phyloP scores from a whole-genome alignment of 2,113 vertebrate species.

The Cyanoderma ruficeps region DNA sequence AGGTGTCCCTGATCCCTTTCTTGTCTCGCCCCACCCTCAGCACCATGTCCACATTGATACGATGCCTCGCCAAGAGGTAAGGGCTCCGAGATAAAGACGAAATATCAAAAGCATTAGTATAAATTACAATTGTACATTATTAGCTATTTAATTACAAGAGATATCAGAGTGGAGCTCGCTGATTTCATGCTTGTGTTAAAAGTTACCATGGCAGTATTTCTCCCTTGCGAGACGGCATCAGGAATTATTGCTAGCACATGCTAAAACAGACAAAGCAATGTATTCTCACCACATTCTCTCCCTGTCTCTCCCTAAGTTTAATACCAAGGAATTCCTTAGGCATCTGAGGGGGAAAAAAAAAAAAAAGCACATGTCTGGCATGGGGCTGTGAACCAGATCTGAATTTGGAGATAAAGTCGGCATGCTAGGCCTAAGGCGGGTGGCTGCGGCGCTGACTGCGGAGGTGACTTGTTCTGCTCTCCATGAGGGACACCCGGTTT shows the following conservation, averaged over 20 bases:
- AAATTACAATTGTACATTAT: constrained; percentile 61
- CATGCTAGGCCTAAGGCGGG: constrained; percentile 37
- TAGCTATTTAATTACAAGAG: constrained; percentile 62
- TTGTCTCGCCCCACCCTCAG: constrained; percentile 50
- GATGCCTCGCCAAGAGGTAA: constrained; percentile 49
- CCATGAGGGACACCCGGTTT: background rate
- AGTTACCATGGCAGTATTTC: constrained; percentile 49
- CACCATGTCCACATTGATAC: constrained; percentile 40
- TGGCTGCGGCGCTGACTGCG: background rate
- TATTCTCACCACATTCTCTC: constrained; percentile 34
- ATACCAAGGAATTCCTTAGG: constrained; percentile 61
- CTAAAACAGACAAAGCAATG: constrained; percentile 64
- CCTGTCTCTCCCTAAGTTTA: constrained; percentile 34
- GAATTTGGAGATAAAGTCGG: constrained; percentile 54
- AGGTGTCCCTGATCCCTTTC: constrained; percentile 28
- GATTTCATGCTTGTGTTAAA: constrained; percentile 56
- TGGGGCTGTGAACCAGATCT: constrained; percentile 37
- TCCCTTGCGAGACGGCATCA: background rate
- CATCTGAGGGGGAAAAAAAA: background rate
- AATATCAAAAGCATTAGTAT: constrained; percentile 67
- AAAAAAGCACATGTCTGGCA: constrained; percentile 36
- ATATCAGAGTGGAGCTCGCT: constrained; percentile 26
- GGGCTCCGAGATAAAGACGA: constrained; percentile 33
- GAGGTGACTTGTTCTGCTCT: constrained; percentile 33
- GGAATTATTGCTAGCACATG: constrained; percentile 66